Percentiles rank a stretch among this genome's conserved stretches.
phyloP scores from a whole-genome alignment of 2,113 vertebrate genomes.

The Pardalotus punctatus region DNA sequence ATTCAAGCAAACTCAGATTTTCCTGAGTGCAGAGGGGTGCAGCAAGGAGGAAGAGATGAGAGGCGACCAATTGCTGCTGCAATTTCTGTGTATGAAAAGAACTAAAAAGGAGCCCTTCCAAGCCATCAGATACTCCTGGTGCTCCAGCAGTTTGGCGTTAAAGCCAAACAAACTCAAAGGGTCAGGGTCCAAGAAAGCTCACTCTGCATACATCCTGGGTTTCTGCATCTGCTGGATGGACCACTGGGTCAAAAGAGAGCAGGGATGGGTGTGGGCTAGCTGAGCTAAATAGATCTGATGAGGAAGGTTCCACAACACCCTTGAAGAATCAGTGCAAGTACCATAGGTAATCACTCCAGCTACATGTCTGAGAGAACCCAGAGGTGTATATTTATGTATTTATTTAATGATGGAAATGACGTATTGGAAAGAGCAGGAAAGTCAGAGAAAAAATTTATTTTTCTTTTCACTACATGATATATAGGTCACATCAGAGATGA shows the following conservation, averaged over 20 bases:
- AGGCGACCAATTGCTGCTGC: not conserved
- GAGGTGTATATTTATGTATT: not conserved
- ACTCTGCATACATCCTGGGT: not conserved
- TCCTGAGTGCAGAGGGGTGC: not conserved
- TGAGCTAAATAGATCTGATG: not conserved
- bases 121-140: not conserved
- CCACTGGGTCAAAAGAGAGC: not conserved
- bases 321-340: not conserved
- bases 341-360: not conserved
- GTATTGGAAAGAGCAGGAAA: not conserved
- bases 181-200: not conserved
- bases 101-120: not conserved
- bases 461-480: not conserved
- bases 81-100: not conserved
- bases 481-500: not conserved
- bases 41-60: not conserved
- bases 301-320: not conserved
- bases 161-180: not conserved
- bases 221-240: not conserved
- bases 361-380: not conserved
- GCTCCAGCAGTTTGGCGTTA: not conserved
- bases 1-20: not conserved
- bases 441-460: accelerated
- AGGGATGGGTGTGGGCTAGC: not conserved
- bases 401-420: not conserved